phyloP scores from a whole-genome alignment of 2,113 vertebrate genomes.

The Dromaius novaehollandiae region DNA sequence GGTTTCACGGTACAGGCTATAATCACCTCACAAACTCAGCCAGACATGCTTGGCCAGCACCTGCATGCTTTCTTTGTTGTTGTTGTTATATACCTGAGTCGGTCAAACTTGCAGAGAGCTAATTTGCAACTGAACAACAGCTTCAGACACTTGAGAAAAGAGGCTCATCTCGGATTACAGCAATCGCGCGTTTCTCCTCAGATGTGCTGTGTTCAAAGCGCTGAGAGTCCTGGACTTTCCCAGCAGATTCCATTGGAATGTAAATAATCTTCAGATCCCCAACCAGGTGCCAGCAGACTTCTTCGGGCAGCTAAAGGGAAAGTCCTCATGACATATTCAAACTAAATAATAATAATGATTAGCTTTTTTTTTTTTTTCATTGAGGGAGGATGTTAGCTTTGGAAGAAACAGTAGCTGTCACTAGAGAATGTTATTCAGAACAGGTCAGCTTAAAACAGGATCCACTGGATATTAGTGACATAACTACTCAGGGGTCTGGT shows the following conservation, averaged over 20 bases:
- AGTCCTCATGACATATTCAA: slow-evolving; percentile 35
- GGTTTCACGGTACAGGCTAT: neutral
- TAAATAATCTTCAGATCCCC: slow-evolving; percentile 70
- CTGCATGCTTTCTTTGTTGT: neutral
- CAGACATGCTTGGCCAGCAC: neutral
- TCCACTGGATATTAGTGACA: neutral
- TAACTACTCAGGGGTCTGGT: neutral
- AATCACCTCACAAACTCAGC: neutral
- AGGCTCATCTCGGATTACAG: neutral
- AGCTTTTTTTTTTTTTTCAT: neutral
- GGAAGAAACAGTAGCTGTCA: neutral
- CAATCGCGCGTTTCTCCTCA: slow-evolving; percentile 42
- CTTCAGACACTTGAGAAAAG: neutral
- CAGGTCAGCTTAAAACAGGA: neutral
- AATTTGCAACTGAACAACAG: slow-evolving; percentile 22
- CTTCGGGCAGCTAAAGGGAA: slow-evolving; percentile 49
- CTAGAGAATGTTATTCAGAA: neutral
- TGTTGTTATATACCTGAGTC: neutral
- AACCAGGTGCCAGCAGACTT: slow-evolving; percentile 63
- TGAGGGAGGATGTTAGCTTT: neutral
- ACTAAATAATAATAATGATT: neutral
- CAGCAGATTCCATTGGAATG: slow-evolving; percentile 77
- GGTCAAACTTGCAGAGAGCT: neutral
- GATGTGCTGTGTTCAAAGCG: slow-evolving; percentile 65
- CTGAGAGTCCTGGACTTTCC: slow-evolving; percentile 76